Evolutionary conservation across 2,797 vertebrate genomes (phyloP), one percentile per base, ranked within the genome.

Genomic region (Lates japonicus): DNA sequence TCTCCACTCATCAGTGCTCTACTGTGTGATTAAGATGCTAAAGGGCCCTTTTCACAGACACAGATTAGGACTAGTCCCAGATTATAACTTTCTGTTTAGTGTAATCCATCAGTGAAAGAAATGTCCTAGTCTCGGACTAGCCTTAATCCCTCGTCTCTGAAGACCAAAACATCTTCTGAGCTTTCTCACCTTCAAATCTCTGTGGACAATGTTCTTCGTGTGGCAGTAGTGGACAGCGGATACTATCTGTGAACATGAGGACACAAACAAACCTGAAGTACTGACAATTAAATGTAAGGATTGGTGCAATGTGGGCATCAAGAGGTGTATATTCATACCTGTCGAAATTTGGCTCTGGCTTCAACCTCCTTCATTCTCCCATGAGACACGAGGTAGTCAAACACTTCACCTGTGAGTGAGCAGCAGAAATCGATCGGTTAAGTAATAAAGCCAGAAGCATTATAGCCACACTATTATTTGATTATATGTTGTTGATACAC

Each of bases 331-430:
- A 7, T 29, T 51, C 78, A 3, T 70, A 98, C 97, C 96, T 98
- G 97, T 92, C 97, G 92, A 91, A 98, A 98, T 93, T 98, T 98
- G 94, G 97, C 97, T 87, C 97, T 93, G 20, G 97, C 97, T 91
- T 98, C 97, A 78, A 97, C 97, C 95, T 98, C 97, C 93, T 98
- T 98, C 97, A 98, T 98, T 90, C 97, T 96, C 86, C 97, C 97
- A 17, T 98, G 97, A 16, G 97, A 97, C 85, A 98, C 97, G 89
- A 98, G 96, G 96, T 98, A 98, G 94, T 98, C 97, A 62, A 98
- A 98, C 88, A 98, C 97, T 94, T 98, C 97, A 86, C 97, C 97
- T 98, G 90, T 0, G 65, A 86, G 70, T 3, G 11, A 73, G 61
- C 60, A 70, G n/a, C 66, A 44, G 33, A 68, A 41, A 74, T 17